Evolutionary conservation across 2,888 invertebrate genomes (phyloP).

Genomic region (Cerceris ruficornis): DNA sequence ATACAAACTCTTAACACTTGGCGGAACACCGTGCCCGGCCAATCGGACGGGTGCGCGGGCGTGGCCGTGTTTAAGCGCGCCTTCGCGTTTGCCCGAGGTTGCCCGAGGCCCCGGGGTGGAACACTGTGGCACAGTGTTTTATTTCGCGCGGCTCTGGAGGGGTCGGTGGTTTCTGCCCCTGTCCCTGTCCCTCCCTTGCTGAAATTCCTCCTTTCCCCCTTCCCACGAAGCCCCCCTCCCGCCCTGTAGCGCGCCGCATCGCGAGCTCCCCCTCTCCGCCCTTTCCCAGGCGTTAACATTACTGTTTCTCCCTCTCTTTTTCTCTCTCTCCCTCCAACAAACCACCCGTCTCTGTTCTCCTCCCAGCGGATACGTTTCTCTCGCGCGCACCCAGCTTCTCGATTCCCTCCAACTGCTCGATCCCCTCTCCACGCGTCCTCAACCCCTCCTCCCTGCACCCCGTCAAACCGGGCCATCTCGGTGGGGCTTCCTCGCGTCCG

Average conservation of each 20-base stretch:
- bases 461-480: background rate
- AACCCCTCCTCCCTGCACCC: background rate
- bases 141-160: constrained; percentile 74
- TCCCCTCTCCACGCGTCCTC: background rate
- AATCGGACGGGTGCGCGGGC: constrained; percentile 61
- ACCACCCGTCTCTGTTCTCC: background rate
- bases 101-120: constrained; percentile 75
- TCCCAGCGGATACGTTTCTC: background rate
- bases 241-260: background rate
- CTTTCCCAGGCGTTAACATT: constrained; percentile 25
- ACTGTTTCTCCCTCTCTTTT: constrained; percentile 38
- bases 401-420: constrained; percentile 12
- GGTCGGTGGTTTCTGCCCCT: constrained; percentile 73
- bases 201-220: background rate
- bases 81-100: constrained; percentile 72
- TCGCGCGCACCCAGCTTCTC: constrained; percentile 6
- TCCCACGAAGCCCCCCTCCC: too few relatives aligned
- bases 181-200: constrained; percentile 14
- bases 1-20: constrained; percentile 78
- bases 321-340: constrained; percentile 11
- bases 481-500: constrained; percentile 29
- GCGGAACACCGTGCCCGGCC: constrained; percentile 61
- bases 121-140: constrained; percentile 80
- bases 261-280: constrained; percentile 16
- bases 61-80: constrained; percentile 68